Percentiles rank a stretch among this genome's conserved stretches.
Evolutionary conservation across 2,797 vertebrate species (phyloP).

Genomic region (Podargus strigoides): DNA sequence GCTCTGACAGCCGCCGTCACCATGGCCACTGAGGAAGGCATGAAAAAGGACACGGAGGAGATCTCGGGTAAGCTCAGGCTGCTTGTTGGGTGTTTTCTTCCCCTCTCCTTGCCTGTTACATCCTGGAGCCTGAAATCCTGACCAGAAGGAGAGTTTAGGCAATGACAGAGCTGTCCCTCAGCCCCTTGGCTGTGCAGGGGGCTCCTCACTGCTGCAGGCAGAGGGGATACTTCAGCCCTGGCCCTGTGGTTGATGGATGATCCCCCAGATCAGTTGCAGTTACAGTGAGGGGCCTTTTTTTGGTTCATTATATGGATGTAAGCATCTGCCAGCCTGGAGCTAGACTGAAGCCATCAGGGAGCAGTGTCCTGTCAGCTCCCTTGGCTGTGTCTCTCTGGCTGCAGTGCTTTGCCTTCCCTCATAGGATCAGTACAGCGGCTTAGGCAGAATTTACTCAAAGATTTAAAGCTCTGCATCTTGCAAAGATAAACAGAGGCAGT

Average conservation of each 20-base stretch:
- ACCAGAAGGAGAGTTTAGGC: not conserved
- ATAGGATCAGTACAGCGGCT: not conserved
- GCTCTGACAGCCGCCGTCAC: constrained; percentile 76
- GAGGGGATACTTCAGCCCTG: not conserved
- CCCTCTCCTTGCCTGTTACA: fast-evolving
- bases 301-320: not conserved
- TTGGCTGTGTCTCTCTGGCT: not conserved
- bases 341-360: not conserved
- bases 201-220: not conserved
- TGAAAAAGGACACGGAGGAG: constrained; percentile 81
- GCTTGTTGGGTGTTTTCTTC: not conserved
- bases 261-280: not conserved
- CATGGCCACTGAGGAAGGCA: constrained; percentile 79
- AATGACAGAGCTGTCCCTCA: not conserved
- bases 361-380: not conserved
- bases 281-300: not conserved
- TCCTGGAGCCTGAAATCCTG: not conserved
- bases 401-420: not conserved
- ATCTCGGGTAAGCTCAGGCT: constrained; percentile 77
- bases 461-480: not conserved
- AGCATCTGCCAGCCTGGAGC: not conserved
- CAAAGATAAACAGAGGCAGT: not conserved
- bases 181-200: not conserved
- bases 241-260: not conserved
- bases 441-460: not conserved